phyloP scores from a whole-genome alignment of 2,113 vertebrate species.

The Sialia sialis region DNA sequence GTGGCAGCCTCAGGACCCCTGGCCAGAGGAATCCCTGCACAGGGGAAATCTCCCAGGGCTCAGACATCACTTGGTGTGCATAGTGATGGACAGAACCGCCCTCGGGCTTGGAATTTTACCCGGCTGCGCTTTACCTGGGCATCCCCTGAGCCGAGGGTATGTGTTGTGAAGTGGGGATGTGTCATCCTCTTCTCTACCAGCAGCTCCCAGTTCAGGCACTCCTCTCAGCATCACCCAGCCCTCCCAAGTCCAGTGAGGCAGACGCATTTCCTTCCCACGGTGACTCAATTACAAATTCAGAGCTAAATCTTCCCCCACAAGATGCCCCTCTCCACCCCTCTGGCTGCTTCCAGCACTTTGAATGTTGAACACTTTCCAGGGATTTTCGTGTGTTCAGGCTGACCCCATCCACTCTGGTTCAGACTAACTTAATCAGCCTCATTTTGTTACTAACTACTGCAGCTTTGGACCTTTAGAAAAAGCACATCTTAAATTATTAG shows the following conservation, averaged over 20 bases:
- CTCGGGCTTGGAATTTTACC: rapidly evolving
- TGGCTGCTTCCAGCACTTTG: background rate
- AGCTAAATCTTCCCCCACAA: conserved; percentile 38
- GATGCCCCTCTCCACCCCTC: background rate
- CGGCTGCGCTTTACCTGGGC: rapidly evolving
- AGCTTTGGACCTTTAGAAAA: conserved; percentile 25
- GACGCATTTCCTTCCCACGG: background rate
- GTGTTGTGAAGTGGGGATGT: rapidly evolving
- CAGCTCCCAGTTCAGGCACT: background rate
- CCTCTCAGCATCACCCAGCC: background rate
- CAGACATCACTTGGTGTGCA: background rate
- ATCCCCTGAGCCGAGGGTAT: rapidly evolving
- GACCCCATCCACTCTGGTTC: conserved; percentile 12
- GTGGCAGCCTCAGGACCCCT: background rate
- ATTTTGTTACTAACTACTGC: background rate
- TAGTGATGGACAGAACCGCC: rapidly evolving
- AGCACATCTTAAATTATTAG: background rate
- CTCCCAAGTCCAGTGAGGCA: background rate
- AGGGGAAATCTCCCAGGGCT: background rate
- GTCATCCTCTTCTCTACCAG: background rate
- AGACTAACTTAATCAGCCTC: conserved; percentile 12
- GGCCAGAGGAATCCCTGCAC: rapidly evolving
- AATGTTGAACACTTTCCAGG: conserved; percentile 14
- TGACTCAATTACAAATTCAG: background rate
- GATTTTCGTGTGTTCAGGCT: background rate